Evolutionary conservation across 2,888 invertebrate genomes (phyloP).

Genomic region (Sipha maydis): DNA sequence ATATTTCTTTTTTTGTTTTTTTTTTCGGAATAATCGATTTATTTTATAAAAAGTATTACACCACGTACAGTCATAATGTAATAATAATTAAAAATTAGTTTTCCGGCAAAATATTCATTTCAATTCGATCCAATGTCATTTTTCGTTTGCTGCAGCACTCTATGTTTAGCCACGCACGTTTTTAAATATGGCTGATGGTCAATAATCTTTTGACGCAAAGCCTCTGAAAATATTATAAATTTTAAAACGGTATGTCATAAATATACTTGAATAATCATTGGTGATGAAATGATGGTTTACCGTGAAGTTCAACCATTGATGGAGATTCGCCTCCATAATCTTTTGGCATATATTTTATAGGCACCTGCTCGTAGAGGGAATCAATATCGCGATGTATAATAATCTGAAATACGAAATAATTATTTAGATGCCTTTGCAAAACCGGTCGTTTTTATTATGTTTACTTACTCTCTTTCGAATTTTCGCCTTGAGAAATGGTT

Average conservation of each 20-base stretch:
- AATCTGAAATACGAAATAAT: slow-evolving; percentile 68
- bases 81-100: background rate
- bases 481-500: slow-evolving; percentile 87
- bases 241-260: background rate
- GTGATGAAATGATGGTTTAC: slow-evolving; percentile 64
- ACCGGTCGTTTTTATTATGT: background rate
- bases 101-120: background rate
- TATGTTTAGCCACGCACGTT: slow-evolving; percentile 29
- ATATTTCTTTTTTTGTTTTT: background rate
- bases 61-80: slow-evolving; percentile 3
- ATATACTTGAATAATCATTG: background rate
- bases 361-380: slow-evolving; percentile 80
- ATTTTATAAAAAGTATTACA: background rate
- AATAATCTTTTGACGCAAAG: slow-evolving; percentile 37
- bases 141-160: slow-evolving; percentile 11
- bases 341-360: slow-evolving; percentile 80
- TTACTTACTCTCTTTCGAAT: slow-evolving; percentile 77
- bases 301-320: slow-evolving; percentile 65
- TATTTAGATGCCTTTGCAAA: background rate
- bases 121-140: background rate
- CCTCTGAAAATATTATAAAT: slow-evolving; percentile 10
- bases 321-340: slow-evolving; percentile 78
- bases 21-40: background rate
- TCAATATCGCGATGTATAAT: slow-evolving; percentile 78
- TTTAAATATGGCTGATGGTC: slow-evolving; percentile 39